Evolutionary conservation across 1,140 invertebrate species (phyloP).

Genomic region (Conus ventricosus): DNA sequence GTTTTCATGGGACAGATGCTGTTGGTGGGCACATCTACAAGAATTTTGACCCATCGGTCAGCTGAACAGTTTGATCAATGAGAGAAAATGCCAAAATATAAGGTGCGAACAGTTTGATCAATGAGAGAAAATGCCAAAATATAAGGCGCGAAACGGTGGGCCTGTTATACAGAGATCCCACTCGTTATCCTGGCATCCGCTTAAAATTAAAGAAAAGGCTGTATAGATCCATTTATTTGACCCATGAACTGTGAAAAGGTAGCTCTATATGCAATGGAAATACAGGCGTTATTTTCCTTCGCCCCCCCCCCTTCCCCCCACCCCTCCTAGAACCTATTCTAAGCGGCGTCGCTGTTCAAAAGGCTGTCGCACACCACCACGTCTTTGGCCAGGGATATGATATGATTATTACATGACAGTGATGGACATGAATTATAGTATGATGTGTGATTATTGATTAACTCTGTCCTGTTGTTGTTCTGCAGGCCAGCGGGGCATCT

Average conservation of each 20-base stretch:
- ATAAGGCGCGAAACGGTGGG: neutral
- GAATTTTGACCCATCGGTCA: too few species aligned
- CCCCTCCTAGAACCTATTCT: neutral
- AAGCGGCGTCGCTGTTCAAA: neutral
- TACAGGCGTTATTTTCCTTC: neutral
- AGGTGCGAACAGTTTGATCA: neutral
- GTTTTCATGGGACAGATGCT: too few species aligned
- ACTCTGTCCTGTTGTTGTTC: neutral
- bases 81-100: neutral
- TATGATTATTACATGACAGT: neutral
- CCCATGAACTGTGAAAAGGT: neutral
- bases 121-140: neutral
- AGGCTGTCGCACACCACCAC: neutral
- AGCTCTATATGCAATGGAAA: neutral
- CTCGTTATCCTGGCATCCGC: neutral
- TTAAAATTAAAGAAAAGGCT: too few species aligned
- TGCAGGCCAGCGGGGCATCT: neutral
- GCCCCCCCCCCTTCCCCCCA: neutral
- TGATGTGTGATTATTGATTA: neutral
- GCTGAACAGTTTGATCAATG: neutral
- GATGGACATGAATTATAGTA: neutral
- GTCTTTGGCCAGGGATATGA: neutral
- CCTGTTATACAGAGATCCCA: neutral
- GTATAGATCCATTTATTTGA: neutral
- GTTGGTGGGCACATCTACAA: too few species aligned